These are phyloP conservation scores for Chrysolina haemoptera DNA, from an alignment of 2,888 invertebrate species.

Conservation along the genomic window DNA sequence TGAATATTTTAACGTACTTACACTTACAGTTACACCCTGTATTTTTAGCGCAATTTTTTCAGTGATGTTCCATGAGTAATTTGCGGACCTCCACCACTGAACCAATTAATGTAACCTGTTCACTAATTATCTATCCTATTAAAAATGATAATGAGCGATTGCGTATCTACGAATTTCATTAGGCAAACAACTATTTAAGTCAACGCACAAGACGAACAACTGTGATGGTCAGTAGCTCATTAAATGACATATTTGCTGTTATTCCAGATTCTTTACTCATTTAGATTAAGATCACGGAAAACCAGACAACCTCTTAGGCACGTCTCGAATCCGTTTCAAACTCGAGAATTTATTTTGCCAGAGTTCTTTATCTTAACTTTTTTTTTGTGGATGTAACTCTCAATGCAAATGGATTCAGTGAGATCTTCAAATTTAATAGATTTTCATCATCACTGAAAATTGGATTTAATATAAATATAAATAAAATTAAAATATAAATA, in stretches of 20 bases:
- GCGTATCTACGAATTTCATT: slow-evolving; percentile 31
- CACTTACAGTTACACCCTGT: too few relatives aligned
- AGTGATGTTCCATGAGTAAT: neutral
- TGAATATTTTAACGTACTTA: too few relatives aligned
- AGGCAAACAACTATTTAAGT: slow-evolving; percentile 37
- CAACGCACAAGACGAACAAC: slow-evolving; percentile 24
- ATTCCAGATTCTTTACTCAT: slow-evolving; percentile 18
- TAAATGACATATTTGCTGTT: slow-evolving; percentile 24
- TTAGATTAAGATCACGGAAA: neutral
- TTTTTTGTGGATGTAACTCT: too few relatives aligned
- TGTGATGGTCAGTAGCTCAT: slow-evolving; percentile 9
- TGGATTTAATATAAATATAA: too few relatives aligned
- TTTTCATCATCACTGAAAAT: too few relatives aligned
- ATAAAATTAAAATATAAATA: too few relatives aligned
- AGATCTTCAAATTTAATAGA: too few relatives aligned
- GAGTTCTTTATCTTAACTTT: too few relatives aligned
- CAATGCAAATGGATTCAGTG: too few relatives aligned
- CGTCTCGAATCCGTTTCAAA: neutral
- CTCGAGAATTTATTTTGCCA: neutral
- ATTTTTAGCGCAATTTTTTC: too few relatives aligned
- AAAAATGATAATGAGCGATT: slow-evolving; percentile 33
- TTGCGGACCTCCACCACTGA: slow-evolving; percentile 17
- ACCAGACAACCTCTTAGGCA: neutral
- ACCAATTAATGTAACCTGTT: slow-evolving; percentile 27
- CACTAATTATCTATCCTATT: slow-evolving; percentile 35